Percentiles rank a stretch among this genome's conserved stretches.
Evolutionary conservation across 2,888 invertebrate species (phyloP).

Genomic region (Sinotaia quadrata): DNA sequence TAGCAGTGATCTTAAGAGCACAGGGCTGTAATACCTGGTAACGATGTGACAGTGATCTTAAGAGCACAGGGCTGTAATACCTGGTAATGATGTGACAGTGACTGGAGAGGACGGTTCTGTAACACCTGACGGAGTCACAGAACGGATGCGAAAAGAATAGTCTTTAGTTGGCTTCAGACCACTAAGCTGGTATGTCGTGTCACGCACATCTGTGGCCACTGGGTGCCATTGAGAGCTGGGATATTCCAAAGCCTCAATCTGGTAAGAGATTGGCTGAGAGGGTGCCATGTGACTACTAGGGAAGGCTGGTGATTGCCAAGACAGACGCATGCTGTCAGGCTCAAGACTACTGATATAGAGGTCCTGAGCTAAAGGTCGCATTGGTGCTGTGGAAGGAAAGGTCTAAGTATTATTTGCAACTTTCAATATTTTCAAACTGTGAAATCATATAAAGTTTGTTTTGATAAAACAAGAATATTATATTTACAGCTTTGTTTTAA

Average conservation of each 20-base stretch:
- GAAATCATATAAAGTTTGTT: not conserved
- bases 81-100: slow-evolving; percentile 49
- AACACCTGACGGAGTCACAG: slow-evolving; percentile 92
- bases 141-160: slow-evolving; percentile 94
- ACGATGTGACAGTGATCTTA: too few species aligned
- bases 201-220: slow-evolving; percentile 56
- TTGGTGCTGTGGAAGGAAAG: slow-evolving; percentile 39
- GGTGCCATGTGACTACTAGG: slow-evolving; percentile 29
- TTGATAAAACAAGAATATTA: not conserved
- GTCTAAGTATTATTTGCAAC: not conserved
- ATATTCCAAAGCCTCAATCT: slow-evolving; percentile 57
- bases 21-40: slow-evolving; percentile 38
- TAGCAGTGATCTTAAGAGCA: too few species aligned
- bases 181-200: slow-evolving; percentile 46
- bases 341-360: slow-evolving; percentile 36
- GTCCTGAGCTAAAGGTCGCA: slow-evolving; percentile 42
- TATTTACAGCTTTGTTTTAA: not conserved
- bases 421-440: not conserved
- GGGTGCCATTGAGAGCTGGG: slow-evolving; percentile 64
- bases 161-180: slow-evolving; percentile 77
- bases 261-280: slow-evolving; percentile 51
- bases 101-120: slow-evolving; percentile 87
- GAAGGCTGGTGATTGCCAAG: slow-evolving; percentile 57
- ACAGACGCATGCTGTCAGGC: slow-evolving; percentile 54
- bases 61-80: slow-evolving; percentile 27